Base-by-base conservation (phyloP, 2,797 vertebrate species). In the Arrhamphus sclerolepis region DNA sequence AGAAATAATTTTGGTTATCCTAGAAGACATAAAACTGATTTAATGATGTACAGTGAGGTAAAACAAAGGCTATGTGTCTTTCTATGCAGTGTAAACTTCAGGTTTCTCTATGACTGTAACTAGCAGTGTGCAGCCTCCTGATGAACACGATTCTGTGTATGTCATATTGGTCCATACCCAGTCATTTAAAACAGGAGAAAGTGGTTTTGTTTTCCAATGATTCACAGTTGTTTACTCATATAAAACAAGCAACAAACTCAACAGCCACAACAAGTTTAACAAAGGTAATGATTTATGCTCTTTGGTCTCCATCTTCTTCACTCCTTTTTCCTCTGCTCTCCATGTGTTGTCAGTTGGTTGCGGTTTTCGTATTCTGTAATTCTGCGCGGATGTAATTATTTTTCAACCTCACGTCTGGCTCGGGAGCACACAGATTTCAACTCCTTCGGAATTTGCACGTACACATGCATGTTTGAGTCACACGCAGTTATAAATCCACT, bases 171-270 rank as follows among this genome's bases (percentile, higher is more conserved):
- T 43, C 41, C 60, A 54, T 41, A 29, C 34, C 44, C 50, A 66
- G 50, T 52, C 39, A 16, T 63, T 41, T 24, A 79, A 75, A 73
- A 48, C 29, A 21, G 56, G 21, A 44, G 47, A 67, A 42, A 62
- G 74, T 22, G 20, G 62, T 73, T 73, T 70, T 75, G 68, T 79
- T 83, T 81, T 78, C 63, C 10, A 40, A 75, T 56, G 75, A 82
- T 71, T 62, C 70, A 72, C 57, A 66, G 58, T 71, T 41, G 65
- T 81, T 81, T 75, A 68, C 55, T 46, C 61, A 38, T 59, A 66
- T 65, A 84, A 80, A 72, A 50, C 43, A 54, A 60, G 70, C 69
- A 72, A 69, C 76, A 82, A 87, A 81, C 54, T 57, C 71, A 79
- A 75, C 64, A 71, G 64, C 79, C 66, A 54, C 79, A 81, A 52